These are phyloP conservation scores for Heterotis niloticus DNA, from an alignment of 2,113 vertebrate species.

Conservation along the genomic window DNA sequence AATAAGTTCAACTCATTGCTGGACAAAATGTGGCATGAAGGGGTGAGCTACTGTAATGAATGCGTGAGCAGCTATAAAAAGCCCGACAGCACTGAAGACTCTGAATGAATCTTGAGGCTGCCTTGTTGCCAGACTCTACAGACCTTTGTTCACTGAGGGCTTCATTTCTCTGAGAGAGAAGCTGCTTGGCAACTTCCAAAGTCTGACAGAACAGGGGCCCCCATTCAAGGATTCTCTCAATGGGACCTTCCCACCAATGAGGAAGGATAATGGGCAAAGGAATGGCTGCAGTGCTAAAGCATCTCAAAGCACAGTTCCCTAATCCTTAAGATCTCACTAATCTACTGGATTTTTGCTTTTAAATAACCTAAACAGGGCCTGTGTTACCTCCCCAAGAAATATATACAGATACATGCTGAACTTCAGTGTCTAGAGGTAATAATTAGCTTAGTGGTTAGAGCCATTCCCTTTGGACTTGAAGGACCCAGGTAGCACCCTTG, in stretches of 20 bases:
- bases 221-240: constrained; percentile 51
- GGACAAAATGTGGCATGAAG: background rate
- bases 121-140: constrained; percentile 43
- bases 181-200: constrained; percentile 59
- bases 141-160: constrained; percentile 55
- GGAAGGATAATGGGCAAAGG: constrained; percentile 13
- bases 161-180: constrained; percentile 63
- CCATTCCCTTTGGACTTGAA: no score
- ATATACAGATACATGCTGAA: background rate
- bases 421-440: no score
- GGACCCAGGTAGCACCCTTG: background rate
- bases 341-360: background rate
- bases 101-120: constrained; percentile 18
- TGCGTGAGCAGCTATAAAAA: background rate
- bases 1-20: background rate
- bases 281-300: background rate
- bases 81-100: background rate
- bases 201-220: constrained; percentile 60
- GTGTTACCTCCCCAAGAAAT: background rate
- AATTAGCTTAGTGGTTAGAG: no score
- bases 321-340: background rate
- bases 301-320: background rate
- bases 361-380: background rate
- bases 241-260: constrained; percentile 57
- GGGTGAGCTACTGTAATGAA: constrained; percentile 1